Evolutionary conservation across 2,113 vertebrate species (phyloP), one percentile per base, ranked within the genome.

Genomic region (Lophochroa leadbeateri): DNA sequence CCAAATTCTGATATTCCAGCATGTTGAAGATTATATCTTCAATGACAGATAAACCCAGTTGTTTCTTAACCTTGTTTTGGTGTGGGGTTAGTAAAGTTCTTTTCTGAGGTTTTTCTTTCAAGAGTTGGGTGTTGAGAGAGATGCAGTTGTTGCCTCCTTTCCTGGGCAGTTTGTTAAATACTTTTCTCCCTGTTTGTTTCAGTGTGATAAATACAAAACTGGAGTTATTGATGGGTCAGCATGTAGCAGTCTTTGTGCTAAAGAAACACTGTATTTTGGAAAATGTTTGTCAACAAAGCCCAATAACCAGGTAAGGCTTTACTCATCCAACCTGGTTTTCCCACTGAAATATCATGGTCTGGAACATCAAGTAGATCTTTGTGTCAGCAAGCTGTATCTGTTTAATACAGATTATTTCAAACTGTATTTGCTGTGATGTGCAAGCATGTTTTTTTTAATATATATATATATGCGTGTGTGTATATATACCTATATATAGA

Each of bases 161-260:
- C 76, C 74, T 50, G 44, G 39, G 39, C 29, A 50, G 13, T 39
- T 74, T 46, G 12, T 64, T 53, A 82, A 78, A 25, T 76, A 33
- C 31, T 93, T 43, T 95, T 96, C 74, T 83, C 52, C 25, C 80
- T 86, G 35, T 70, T 72, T 91, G 82, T 96, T 96, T 94, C 92
- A 99, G 99, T 99, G 99, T 97, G 98, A 99, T 97, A 99, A 99
- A 97, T 99, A 99, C 97, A 99, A 97, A 96, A 99, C 98, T 29
- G 99, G 99, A 57, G 98, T 99, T 92, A 99, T 99, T 53, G 99
- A 99, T 65, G 99, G 99, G 57, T 99, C 99, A 29, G 99, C 99
- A 20, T 99, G 99, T 98, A 99, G 98, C 88, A 99, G 99, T 95
- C 98, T 99, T 79, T 99, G 99, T 97, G 98, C 99, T 53, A 99